phyloP scores from a whole-genome alignment of 2,113 vertebrate species.

The Xenopus borealis region DNA sequence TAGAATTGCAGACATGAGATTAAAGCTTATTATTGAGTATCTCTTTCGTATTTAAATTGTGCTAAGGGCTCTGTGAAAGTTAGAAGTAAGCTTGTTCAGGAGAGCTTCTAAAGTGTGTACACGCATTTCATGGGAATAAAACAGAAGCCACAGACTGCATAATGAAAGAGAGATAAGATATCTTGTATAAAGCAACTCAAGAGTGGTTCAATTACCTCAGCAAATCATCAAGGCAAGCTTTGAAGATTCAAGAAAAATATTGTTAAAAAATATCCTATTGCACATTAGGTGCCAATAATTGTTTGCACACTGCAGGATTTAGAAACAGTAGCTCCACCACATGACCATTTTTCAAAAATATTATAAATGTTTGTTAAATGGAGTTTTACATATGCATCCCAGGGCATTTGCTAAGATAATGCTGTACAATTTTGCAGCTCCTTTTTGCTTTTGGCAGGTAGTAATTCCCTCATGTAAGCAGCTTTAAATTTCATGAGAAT shows the following conservation, averaged over 20 bases:
- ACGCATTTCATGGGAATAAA: conserved; percentile 81
- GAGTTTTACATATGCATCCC: background rate
- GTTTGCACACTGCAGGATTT: conserved; percentile 63
- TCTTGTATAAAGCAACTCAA: conserved; percentile 75
- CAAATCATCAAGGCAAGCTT: conserved; percentile 75
- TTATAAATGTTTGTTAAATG: conserved; percentile 14
- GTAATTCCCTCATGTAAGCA: background rate
- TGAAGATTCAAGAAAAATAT: conserved; percentile 75
- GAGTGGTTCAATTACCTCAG: conserved; percentile 79
- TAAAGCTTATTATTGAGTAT: conserved; percentile 85
- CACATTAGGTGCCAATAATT: conserved; percentile 68
- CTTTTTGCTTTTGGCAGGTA: conserved; percentile 1
- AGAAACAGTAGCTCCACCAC: conserved; percentile 51
- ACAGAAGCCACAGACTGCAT: conserved; percentile 71
- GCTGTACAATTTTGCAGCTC: background rate
- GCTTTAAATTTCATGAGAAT: too few species aligned
- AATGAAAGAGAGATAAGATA: conserved; percentile 84
- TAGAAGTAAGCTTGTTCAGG: conserved; percentile 79
- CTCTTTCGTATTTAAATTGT: conserved; percentile 85
- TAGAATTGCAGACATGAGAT: conserved; percentile 74
- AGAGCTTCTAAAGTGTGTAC: conserved; percentile 81
- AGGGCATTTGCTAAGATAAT: conserved; percentile 1
- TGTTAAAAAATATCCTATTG: conserved; percentile 66
- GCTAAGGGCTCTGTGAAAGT: conserved; percentile 78
- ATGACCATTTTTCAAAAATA: conserved; percentile 44